Evolutionary conservation across 2,113 vertebrate genomes (phyloP).

Genomic region (Catagonus wagneri): DNA sequence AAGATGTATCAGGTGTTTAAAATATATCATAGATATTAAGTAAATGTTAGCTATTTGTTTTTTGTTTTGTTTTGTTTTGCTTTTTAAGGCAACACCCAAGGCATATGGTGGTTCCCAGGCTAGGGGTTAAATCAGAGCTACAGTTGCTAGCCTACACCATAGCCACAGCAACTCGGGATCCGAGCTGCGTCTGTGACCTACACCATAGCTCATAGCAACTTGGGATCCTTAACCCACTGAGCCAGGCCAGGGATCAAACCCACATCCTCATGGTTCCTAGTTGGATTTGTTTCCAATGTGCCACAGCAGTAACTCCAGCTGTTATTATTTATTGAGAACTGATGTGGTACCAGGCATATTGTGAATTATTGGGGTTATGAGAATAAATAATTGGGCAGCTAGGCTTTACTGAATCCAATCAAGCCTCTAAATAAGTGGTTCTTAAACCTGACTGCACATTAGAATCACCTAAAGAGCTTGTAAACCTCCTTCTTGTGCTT

Average conservation of each 20-base stretch:
- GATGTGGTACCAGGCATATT: not conserved
- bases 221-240: too few species aligned
- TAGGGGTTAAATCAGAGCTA: too few species aligned
- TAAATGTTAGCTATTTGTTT: not conserved
- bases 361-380: not conserved
- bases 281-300: too few species aligned
- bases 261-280: too few species aligned
- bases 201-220: too few species aligned
- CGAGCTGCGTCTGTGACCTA: too few species aligned
- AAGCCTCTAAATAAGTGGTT: not conserved
- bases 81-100: too few species aligned
- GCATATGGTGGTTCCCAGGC: too few species aligned
- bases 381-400: not conserved
- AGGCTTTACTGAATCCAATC: not conserved
- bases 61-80: too few species aligned
- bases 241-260: too few species aligned
- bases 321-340: not conserved
- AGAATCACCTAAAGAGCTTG: not conserved
- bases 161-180: too few species aligned
- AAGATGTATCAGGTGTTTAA: not conserved
- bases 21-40: not conserved
- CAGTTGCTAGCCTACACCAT: too few species aligned
- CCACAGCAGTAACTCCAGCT: not conserved
- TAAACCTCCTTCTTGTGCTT: not conserved
- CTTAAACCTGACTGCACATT: not conserved